phyloP scores from a whole-genome alignment of 2,888 invertebrate species.

The Eubasilissa splendida region DNA sequence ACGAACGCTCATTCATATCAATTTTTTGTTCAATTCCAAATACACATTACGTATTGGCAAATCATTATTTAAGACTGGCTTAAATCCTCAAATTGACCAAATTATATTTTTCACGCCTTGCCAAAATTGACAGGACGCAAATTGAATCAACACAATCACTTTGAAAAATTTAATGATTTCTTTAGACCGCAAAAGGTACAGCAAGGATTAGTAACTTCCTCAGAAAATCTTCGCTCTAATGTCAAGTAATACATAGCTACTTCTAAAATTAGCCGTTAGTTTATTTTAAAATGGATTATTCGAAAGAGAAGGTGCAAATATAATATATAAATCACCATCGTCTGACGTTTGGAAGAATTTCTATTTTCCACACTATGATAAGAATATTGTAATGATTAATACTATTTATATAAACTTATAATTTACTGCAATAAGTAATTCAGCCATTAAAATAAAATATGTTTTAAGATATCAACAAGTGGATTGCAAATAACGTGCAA shows the following conservation, averaged over 20 bases:
- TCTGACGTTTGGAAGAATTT: not conserved
- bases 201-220: no score
- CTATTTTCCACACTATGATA: not conserved
- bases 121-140: no score
- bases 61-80: no score
- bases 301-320: constrained; percentile 1
- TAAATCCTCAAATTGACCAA: no score
- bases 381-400: constrained; percentile 20
- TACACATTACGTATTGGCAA: no score
- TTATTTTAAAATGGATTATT: not conserved
- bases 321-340: not conserved
- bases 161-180: no score
- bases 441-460: constrained; percentile 18
- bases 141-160: no score
- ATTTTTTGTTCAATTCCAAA: no score
- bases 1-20: no score
- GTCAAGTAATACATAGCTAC: not conserved
- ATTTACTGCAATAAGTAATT: constrained; percentile 26
- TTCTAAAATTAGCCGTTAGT: constrained; percentile 15
- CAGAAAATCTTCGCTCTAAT: no score
- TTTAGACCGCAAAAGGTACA: no score
- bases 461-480: constrained; percentile 1
- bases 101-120: no score
- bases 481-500: not conserved
- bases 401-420: constrained; percentile 26